Evolutionary conservation across 2,797 vertebrate genomes (phyloP).

Genomic region (Macroramphosus scolopax): DNA sequence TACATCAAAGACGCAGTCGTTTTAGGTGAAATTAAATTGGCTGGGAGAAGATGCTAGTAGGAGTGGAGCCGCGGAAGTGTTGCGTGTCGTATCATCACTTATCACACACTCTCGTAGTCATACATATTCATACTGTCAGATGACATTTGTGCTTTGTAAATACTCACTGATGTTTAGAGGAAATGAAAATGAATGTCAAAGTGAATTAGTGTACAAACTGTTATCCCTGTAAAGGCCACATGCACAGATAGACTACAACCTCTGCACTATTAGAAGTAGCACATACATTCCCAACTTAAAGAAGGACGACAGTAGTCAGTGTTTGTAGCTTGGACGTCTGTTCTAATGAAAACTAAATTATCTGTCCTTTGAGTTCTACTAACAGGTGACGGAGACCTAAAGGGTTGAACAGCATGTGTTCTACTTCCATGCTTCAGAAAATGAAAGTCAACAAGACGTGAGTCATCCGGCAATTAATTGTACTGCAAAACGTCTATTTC

Average conservation of each 20-base stretch:
- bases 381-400: conserved; percentile 7
- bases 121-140: conserved; percentile 56
- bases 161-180: conserved; percentile 37
- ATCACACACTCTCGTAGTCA: conserved; percentile 46
- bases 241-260: neutral
- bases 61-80: conserved; percentile 30
- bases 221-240: conserved; percentile 1
- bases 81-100: conserved; percentile 55
- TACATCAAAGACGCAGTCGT: conserved; percentile 54
- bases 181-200: conserved; percentile 42
- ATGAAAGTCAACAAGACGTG: conserved; percentile 15
- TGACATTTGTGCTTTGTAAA: conserved; percentile 47
- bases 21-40: conserved; percentile 51
- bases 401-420: too few relatives aligned
- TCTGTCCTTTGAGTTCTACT: too few relatives aligned
- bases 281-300: conserved; percentile 11
- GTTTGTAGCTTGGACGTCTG: too few relatives aligned
- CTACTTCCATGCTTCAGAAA: neutral
- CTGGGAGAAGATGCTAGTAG: conserved; percentile 31
- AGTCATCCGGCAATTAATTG: too few relatives aligned
- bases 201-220: conserved; percentile 25
- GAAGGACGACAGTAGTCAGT: neutral
- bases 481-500: too few relatives aligned
- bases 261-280: conserved; percentile 5
- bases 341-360: too few relatives aligned